A percentile compares a stretch with the other conserved stretches of the same genome.
phyloP scores from a whole-genome alignment of 2,797 vertebrate genomes.

The Vespertilio murinus region DNA sequence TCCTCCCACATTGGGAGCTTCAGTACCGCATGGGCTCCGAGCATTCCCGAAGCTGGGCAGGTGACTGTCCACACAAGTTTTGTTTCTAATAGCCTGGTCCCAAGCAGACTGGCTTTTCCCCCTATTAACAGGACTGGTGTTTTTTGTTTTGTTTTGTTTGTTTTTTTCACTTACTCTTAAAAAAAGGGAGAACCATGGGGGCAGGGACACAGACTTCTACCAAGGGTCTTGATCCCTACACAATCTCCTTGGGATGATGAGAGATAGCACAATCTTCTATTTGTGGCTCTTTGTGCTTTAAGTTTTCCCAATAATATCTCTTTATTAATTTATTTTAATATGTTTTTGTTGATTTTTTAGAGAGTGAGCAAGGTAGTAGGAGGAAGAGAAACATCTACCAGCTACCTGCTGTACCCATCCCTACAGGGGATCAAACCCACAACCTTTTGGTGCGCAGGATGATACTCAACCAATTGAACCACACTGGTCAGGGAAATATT shows the following conservation, averaged over 20 bases:
- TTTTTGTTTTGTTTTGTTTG: too few relatives aligned
- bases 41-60: background rate
- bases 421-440: background rate
- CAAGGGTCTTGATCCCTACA: background rate
- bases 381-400: background rate
- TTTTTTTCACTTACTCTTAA: background rate
- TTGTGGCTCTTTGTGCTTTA: background rate
- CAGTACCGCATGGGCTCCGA: background rate
- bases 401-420: background rate
- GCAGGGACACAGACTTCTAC: background rate
- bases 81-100: background rate
- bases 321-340: background rate
- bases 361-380: background rate
- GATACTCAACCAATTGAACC: background rate
- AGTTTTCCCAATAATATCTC: background rate
- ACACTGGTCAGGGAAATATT: background rate
- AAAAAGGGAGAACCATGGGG: background rate
- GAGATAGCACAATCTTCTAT: background rate
- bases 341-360: background rate
- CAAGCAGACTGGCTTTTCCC: background rate
- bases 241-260: background rate
- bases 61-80: background rate
- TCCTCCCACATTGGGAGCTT: background rate
- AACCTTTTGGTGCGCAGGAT: background rate
- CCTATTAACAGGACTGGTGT: background rate